phyloP scores from a whole-genome alignment of 2,797 vertebrate species.

The Arremon brunneinucha region DNA sequence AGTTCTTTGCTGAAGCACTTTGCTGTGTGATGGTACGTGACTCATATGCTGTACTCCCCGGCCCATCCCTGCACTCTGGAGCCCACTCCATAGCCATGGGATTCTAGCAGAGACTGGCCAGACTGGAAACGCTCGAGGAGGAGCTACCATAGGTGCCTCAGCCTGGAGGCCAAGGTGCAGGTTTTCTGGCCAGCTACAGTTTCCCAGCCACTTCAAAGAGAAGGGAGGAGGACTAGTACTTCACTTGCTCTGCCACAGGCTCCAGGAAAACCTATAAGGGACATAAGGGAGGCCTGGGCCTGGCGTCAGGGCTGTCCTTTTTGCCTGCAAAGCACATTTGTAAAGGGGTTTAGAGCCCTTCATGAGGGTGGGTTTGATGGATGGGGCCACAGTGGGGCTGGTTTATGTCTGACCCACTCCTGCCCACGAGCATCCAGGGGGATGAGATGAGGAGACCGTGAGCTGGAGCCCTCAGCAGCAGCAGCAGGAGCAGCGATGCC shows the following conservation, averaged over 20 bases:
- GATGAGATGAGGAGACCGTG: rapidly evolving
- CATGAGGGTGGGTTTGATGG: background rate
- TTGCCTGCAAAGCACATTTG: background rate
- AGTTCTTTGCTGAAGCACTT: background rate
- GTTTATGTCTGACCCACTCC: background rate
- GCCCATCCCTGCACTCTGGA: background rate
- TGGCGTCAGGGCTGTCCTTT: background rate
- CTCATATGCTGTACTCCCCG: background rate
- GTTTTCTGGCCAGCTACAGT: background rate
- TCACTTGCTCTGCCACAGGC: rapidly evolving
- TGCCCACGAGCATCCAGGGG: rapidly evolving
- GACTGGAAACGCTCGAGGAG: background rate
- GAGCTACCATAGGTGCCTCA: background rate
- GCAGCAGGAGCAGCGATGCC: background rate
- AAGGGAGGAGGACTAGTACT: background rate
- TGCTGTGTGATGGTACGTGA: rapidly evolving
- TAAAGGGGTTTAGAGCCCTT: background rate
- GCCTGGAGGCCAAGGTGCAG: background rate
- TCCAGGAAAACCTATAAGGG: background rate
- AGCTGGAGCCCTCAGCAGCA: background rate
- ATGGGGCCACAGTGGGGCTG: rapidly evolving
- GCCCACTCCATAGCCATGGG: background rate
- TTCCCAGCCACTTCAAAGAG: conserved; percentile 39
- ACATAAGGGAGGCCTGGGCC: background rate
- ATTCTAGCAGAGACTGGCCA: background rate